These are phyloP conservation scores for Limnephilus rhombicus DNA, from an alignment of 2,888 invertebrate genomes.

Conservation along the genomic window DNA sequence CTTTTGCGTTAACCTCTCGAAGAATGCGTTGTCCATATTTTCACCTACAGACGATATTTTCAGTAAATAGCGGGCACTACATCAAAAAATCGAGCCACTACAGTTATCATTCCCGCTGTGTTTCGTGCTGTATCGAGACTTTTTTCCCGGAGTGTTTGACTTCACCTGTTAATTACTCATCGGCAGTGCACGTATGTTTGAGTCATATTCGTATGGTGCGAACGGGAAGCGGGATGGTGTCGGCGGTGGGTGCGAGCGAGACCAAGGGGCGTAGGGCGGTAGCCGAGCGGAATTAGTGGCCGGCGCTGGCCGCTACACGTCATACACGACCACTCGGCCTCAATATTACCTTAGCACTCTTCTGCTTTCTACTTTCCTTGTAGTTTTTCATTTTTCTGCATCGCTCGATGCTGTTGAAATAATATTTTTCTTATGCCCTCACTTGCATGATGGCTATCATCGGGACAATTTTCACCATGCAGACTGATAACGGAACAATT, in stretches of 20 bases:
- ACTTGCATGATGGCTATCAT: neutral
- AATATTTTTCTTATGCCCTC: neutral
- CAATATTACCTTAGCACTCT: conserved; percentile 52
- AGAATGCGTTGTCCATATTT: conserved; percentile 41
- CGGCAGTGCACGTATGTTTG: conserved; percentile 5
- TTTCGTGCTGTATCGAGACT: neutral
- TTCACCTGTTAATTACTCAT: conserved; percentile 34
- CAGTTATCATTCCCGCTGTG: neutral
- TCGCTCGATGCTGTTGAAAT: neutral
- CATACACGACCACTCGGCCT: conserved; percentile 42
- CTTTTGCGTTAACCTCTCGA: conserved; percentile 30
- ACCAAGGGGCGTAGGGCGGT: conserved; percentile 64
- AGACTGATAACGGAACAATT: no score
- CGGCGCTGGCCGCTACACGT: conserved; percentile 54
- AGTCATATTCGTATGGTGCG: conserved; percentile 29
- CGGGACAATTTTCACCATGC: neutral
- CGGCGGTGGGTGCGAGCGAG: conserved; percentile 47
- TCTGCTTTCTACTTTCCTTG: conserved; percentile 37
- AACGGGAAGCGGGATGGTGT: conserved; percentile 14
- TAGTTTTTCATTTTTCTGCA: conserved; percentile 16
- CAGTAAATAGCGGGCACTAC: neutral
- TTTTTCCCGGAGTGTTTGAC: neutral
- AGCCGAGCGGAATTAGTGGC: conserved; percentile 63
- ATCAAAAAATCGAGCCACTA: neutral
- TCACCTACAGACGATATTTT: conserved; percentile 3